Base-by-base conservation (phyloP, 2,113 vertebrate genomes). In the Syngnathus scovelli region DNA sequence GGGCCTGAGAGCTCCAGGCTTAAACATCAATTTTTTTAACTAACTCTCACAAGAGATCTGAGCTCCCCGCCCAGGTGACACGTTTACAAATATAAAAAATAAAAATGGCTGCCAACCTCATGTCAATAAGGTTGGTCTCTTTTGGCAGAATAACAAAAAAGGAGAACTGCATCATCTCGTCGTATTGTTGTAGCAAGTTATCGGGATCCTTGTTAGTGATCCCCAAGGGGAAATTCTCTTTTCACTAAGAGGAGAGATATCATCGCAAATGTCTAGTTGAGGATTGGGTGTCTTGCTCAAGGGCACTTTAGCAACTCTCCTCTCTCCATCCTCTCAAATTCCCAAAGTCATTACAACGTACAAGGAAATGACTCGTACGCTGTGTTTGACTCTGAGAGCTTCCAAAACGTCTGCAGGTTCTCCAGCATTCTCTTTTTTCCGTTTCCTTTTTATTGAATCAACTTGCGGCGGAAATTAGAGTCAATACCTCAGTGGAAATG, bases 71-170 rank as follows among this genome's bases (percentile, higher is more conserved):
- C 70, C 48, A 0, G 69, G 74, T 74, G 27, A 33, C 27, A 33
- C 27, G 43, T 61, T 62, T 64, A 70, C 55, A 67, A n/a, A 16
- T 54, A 37, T 11, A n/a, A 62, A 68, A 52, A 67, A 5, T n/a
- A 62, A 37, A 74, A 56, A 75, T n/a, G 68, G 67, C 67, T 64
- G 52, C 74, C 77, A 77, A 66, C 62, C 76, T 74, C 51, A 10
- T 18, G 77, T 77, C 71, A 73, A 3, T 67, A 73, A 51, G 15
- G 67, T 64, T 81, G 75, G 74, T 66, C 76, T 74, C 52, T 80
- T 79, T 69, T 62, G 66, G 67, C 23, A 76, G 9, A 69, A 73
- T 61, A 63, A 75, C 51, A 68, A 79, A 76, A 74, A 69, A 60
- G 52, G 55, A 55, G 36, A 38, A 56, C 60, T 70, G 55, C 55